Conservation (phyloP, 2,113 vertebrate genomes). For the Bufo bufo region DNA sequence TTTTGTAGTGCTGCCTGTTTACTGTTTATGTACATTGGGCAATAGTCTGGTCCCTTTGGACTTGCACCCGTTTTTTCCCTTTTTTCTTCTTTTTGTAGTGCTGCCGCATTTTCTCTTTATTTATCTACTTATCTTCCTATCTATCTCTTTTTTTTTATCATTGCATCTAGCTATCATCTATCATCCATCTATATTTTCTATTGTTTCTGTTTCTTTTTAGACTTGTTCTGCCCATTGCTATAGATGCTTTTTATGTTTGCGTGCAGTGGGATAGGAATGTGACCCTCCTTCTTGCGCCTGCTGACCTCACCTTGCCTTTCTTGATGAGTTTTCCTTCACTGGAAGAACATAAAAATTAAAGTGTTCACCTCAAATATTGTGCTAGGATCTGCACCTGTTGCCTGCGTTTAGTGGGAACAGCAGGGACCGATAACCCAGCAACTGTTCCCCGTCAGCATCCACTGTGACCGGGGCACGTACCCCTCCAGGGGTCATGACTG, state of each 20-base stretch:
- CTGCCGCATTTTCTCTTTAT: too few relatives aligned
- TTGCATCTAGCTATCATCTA: not conserved
- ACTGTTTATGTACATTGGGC: too few relatives aligned
- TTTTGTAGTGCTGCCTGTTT: too few relatives aligned
- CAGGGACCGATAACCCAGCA: slow-evolving; percentile 69
- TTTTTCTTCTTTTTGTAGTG: too few relatives aligned
- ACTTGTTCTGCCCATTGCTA: too few relatives aligned
- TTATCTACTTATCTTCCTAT: too few relatives aligned
- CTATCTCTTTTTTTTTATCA: too few relatives aligned
- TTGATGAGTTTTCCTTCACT: not conserved
- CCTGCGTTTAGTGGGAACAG: slow-evolving; percentile 69
- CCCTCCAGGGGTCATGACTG: slow-evolving; percentile 75
- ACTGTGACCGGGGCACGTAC: slow-evolving; percentile 73
- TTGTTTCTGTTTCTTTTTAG: too few relatives aligned
- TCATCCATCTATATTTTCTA: too few relatives aligned
- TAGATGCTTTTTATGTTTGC: not conserved
- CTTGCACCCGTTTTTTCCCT: too few relatives aligned
- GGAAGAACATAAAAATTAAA: slow-evolving; percentile 59
- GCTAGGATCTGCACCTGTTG: slow-evolving; percentile 74
- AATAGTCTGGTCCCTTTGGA: too few relatives aligned
- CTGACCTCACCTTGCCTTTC: not conserved
- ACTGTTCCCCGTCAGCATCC: slow-evolving; percentile 68
- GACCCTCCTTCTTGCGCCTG: not conserved
- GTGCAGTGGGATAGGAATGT: not conserved
- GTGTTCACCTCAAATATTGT: slow-evolving; percentile 60